Percentiles rank a stretch among this genome's conserved stretches.
Evolutionary conservation across 2,797 vertebrate species (phyloP).

Genomic region (Eulemur mongoz): DNA sequence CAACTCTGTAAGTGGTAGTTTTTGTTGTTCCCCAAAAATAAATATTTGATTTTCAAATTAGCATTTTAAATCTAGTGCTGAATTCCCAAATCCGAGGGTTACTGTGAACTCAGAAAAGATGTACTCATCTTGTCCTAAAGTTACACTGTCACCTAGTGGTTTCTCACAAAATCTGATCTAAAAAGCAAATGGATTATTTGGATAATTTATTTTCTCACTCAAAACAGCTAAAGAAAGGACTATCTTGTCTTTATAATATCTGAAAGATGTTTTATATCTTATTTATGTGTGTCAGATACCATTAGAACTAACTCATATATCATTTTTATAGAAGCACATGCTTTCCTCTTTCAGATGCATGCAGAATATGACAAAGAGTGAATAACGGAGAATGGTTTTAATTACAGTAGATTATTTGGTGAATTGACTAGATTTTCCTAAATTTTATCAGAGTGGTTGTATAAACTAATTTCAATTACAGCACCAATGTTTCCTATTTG

Average conservation of each 20-base stretch:
- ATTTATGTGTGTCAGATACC: neutral
- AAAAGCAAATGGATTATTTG: neutral
- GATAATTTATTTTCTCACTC: neutral
- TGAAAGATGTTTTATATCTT: neutral
- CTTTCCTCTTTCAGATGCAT: neutral
- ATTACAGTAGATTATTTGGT: neutral
- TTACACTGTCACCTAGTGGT: slow-evolving; percentile 83
- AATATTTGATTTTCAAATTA: slow-evolving; percentile 28
- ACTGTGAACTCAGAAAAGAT: neutral
- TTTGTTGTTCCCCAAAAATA: slow-evolving; percentile 44
- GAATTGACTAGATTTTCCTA: neutral
- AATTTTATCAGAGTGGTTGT: neutral
- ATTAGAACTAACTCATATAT: slow-evolving; percentile 6
- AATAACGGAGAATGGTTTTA: neutral
- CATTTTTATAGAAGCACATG: neutral
- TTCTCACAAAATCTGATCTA: neutral
- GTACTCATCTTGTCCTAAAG: slow-evolving; percentile 61
- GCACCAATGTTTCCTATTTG: neutral
- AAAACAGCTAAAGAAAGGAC: neutral
- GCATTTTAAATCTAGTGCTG: neutral
- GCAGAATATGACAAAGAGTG: neutral
- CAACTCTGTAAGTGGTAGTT: neutral
- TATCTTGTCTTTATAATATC: neutral
- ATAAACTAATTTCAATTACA: neutral
- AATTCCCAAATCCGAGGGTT: slow-evolving; percentile 20